These are phyloP conservation scores for Crotalus helleri DNA, from an alignment of 2,113 vertebrate genomes.

Conservation along the genomic window DNA sequence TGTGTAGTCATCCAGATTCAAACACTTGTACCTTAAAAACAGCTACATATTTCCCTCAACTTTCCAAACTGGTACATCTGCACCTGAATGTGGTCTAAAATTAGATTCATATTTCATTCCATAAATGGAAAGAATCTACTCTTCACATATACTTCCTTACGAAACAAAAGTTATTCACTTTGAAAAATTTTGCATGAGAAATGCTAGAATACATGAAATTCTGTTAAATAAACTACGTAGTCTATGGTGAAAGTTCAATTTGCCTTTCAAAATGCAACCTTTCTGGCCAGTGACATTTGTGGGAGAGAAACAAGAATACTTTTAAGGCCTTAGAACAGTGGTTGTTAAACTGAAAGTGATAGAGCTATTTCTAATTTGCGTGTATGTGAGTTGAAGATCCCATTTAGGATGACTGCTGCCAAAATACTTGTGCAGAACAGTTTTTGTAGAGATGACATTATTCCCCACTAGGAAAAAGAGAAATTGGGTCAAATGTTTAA, in stretches of 20 bases:
- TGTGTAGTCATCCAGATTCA: neutral
- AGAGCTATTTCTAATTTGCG: neutral
- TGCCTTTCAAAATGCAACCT: neutral
- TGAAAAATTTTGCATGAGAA: neutral
- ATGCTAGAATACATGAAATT: neutral
- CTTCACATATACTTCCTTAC: neutral
- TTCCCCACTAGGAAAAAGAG: neutral
- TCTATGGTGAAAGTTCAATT: neutral
- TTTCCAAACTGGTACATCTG: neutral
- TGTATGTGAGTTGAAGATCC: neutral
- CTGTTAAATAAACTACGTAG: neutral
- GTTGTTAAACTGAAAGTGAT: neutral
- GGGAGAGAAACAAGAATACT: neutral
- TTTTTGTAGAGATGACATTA: neutral
- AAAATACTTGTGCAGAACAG: neutral
- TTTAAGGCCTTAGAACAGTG: neutral
- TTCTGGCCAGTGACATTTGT: neutral
- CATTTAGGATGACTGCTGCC: neutral
- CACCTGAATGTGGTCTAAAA: neutral
- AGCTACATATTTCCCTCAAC: neutral
- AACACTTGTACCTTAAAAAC: neutral
- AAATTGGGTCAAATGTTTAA: neutral
- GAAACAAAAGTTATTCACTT: neutral
- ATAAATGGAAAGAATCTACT: neutral
- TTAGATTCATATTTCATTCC: neutral